Base-by-base conservation (phyloP, 1,140 invertebrate species). In the Caenorhabditis briggsae region DNA sequence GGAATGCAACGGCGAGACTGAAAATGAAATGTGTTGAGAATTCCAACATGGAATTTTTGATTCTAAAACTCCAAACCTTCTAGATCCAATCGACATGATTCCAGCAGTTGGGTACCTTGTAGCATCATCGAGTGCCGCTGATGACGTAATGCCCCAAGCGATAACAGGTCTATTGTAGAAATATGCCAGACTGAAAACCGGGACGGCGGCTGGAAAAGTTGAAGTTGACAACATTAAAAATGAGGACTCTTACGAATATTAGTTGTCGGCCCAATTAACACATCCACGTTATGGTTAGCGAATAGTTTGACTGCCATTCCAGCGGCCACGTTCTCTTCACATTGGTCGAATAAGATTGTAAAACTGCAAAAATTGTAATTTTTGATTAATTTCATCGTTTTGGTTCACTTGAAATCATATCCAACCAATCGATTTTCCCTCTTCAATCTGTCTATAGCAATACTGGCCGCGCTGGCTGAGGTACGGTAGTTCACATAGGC, bases 391-490 rank as follows among this genome's bases (percentile, higher is more conserved):
- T n/a, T n/a, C n/a, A n/a, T n/a, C n/a, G n/a, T n/a, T n/a, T n/a
- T n/a, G n/a, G n/a, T n/a, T 25, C 23, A 78, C 70, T 78, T 78
- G n/a, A 78, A 78, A 14, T 78, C 70, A 78, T 78, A 78, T 50
- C 70, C 70, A 50, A 25, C 7, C 5, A 78, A n/a, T 12, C 50
- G 46, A 20, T n/a, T n/a, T 43, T 78, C 70, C 23, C 46, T 12
- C n/a, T 78, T 78, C 5, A 78, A 50, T 23, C 46, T 16, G 23
- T 78, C 70, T 53, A 78, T 23, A 25, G 70, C 70, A 78, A 78
- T 78, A 50, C 70, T 78, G 2, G 70, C 70, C 2, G 70, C 70
- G 53, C 70, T 78, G 11, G 70, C 70, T 18, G 70, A 78, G 11
- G 70, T 78, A 43, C 70, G 70, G 33, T 78, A 78, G 33, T 23